These are phyloP conservation scores for Corydoras sp. DNA, from an alignment of 2,113 vertebrate species.

Conservation along the genomic window DNA sequence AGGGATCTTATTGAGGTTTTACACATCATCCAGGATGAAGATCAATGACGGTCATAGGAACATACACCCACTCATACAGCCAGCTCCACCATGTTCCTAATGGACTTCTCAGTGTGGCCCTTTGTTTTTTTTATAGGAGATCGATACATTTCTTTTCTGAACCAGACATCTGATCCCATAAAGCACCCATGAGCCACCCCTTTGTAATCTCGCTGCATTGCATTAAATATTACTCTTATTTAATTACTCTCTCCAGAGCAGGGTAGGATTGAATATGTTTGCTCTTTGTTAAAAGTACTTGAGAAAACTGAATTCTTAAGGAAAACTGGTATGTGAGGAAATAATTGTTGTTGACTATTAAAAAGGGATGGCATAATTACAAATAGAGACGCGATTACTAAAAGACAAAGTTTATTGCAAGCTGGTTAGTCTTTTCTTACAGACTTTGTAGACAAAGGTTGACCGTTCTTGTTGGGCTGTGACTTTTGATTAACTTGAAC, in stretches of 20 bases:
- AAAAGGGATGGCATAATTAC: too few species aligned
- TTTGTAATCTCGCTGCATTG: conserved; percentile 11
- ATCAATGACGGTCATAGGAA: conserved; percentile 17
- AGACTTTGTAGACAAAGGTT: too few species aligned
- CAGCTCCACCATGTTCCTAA: conserved; percentile 40
- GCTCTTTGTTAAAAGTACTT: not conserved
- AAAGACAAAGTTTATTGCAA: too few species aligned
- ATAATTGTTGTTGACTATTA: too few species aligned
- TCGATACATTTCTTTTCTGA: conserved; percentile 54
- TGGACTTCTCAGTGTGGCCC: conserved; percentile 51
- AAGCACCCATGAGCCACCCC: conserved; percentile 46
- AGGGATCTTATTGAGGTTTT: not conserved
- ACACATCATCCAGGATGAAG: not conserved
- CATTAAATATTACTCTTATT: conserved; percentile 27
- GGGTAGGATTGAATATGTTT: not conserved
- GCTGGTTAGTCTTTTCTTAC: too few species aligned
- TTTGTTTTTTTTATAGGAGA: conserved; percentile 54
- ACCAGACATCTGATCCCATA: conserved; percentile 58
- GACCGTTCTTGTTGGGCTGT: too few species aligned
- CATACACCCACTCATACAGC: conserved; percentile 17
- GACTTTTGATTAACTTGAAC: too few species aligned
- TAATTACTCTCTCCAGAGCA: conserved; percentile 17
- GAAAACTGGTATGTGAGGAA: too few species aligned
- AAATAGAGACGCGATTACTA: too few species aligned
- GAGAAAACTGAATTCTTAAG: not conserved